Evolutionary conservation across 1,140 invertebrate genomes (phyloP), one percentile per base, ranked within the genome.

Genomic region (Caenorhabditis briggsae): DNA sequence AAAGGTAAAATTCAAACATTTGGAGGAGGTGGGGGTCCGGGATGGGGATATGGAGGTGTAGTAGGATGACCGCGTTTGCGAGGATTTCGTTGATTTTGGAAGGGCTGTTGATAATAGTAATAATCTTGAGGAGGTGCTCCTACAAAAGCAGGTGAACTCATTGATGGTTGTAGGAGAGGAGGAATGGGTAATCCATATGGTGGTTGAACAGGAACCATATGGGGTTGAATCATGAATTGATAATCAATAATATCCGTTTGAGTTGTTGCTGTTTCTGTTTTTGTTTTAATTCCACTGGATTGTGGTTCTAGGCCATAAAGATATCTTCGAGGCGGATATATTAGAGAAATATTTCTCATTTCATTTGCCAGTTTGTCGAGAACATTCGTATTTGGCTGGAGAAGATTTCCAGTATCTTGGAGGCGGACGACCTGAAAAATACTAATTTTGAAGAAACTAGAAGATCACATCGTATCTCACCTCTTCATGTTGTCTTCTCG

Each of bases 341-440:
- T 23, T 2, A 78, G 46, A 12, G 46, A 8, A n/a, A 78, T n/a
- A 23, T 50, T 50, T 14, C 23, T 53, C 70, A 78, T 78, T 50
- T 78, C 70, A 25, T 78, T 46, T 12, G 46, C 5, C 11, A 78
- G 70, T 50, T 50, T 78, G 8, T 46, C 16, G 9, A 78, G 46
- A 7, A 78, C 70, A 23, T 5, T 50, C 14, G 14, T 7, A 23
- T 78, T 78, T 50, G 70, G 70, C 7, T 41, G 33, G 2, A 78
- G 46, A 12, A 53, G 70, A 78, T 78, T 78, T 23, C 70, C 70
- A 78, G 70, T 78, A n/a, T 78, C 70, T 50, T n/a, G 70, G 18
- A 78, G 46, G 41, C 70, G 70, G 14, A 78, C 70, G 2, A 78
- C 43, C 70, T 78, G 46, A 78, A 78, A 43, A 43, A 18, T 0